phyloP scores from a whole-genome alignment of 1,140 invertebrate genomes.

The Harlomillsia oculata region DNA sequence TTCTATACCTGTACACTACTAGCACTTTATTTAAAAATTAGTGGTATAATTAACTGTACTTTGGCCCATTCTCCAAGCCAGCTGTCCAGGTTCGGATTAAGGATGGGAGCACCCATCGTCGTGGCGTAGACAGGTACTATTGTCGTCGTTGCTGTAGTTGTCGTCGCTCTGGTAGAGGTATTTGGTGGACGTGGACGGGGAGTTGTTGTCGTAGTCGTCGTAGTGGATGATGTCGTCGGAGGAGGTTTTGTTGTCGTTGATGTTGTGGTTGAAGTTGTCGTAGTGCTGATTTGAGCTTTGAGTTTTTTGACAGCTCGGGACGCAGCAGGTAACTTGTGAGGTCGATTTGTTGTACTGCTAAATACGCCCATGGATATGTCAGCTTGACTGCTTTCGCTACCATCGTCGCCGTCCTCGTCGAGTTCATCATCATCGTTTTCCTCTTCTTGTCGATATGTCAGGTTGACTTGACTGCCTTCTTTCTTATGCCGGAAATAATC shows the following conservation, averaged over 20 bases:
- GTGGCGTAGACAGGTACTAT: neutral
- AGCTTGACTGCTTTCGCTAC: neutral
- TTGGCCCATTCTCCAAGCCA: constrained; percentile 20
- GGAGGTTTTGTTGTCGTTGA: neutral
- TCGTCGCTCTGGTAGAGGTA: neutral
- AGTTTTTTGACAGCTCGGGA: too few species aligned
- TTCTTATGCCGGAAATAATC: constrained; percentile 11
- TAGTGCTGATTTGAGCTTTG: neutral
- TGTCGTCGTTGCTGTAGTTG: neutral
- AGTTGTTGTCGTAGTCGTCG: neutral
- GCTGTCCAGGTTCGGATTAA: constrained; percentile 1
- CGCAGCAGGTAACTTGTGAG: neutral
- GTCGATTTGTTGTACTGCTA: neutral
- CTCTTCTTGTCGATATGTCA: constrained; percentile 14
- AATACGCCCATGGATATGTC: constrained; percentile 1
- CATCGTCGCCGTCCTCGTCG: neutral
- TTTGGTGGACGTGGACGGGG: neutral
- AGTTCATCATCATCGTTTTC: constrained; percentile 13
- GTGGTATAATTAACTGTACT: constrained; percentile 25
- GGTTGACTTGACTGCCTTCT: neutral
- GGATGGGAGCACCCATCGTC: neutral
- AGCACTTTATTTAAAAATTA: too few species aligned
- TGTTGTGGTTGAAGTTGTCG: too few species aligned
- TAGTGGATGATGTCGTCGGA: neutral
- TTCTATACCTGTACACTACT: too few species aligned